Percentiles rank a stretch among this genome's conserved stretches.
phyloP scores from a whole-genome alignment of 1,140 invertebrate genomes.

The Drosophila bocki region DNA sequence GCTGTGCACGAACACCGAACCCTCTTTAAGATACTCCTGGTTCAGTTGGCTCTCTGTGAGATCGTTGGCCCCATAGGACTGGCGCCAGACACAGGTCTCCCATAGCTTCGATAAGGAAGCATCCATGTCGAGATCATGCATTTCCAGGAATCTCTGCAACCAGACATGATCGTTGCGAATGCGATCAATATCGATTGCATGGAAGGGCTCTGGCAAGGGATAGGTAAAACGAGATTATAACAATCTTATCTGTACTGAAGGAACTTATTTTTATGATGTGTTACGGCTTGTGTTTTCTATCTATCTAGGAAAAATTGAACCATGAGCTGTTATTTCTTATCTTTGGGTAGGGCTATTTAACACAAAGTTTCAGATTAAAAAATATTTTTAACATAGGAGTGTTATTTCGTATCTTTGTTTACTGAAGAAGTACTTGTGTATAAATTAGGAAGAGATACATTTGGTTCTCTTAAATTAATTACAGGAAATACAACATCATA shows the following conservation, averaged over 20 bases:
- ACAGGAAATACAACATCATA: not conserved
- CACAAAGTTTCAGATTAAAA: not conserved
- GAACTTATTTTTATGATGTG: not conserved
- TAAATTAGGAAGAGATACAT: not conserved
- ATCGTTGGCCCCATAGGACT: conserved; percentile 92
- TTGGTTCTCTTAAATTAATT: not conserved
- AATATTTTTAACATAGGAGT: conserved; percentile 1
- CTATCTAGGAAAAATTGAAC: not conserved
- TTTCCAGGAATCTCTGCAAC: conserved; percentile 90
- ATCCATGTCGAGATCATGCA: conserved; percentile 88
- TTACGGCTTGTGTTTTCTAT: not conserved
- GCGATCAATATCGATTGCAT: conserved; percentile 89
- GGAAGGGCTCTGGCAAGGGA: conserved; percentile 83
- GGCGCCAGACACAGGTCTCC: conserved; percentile 93
- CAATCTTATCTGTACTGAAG: conserved; percentile 11
- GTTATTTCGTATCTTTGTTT: not conserved
- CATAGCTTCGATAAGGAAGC: conserved; percentile 91
- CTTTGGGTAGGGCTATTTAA: not conserved
- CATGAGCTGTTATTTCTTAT: conserved; percentile 4
- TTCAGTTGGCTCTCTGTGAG: conserved; percentile 89
- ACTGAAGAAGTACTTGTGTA: no score
- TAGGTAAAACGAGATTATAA: conserved; percentile 6
- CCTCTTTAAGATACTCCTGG: conserved; percentile 90
- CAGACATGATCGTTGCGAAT: conserved; percentile 89
- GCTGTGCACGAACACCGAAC: conserved; percentile 90